Evolutionary conservation across 2,797 vertebrate species (phyloP).

Genomic region (Amblyopsis hoosieri): DNA sequence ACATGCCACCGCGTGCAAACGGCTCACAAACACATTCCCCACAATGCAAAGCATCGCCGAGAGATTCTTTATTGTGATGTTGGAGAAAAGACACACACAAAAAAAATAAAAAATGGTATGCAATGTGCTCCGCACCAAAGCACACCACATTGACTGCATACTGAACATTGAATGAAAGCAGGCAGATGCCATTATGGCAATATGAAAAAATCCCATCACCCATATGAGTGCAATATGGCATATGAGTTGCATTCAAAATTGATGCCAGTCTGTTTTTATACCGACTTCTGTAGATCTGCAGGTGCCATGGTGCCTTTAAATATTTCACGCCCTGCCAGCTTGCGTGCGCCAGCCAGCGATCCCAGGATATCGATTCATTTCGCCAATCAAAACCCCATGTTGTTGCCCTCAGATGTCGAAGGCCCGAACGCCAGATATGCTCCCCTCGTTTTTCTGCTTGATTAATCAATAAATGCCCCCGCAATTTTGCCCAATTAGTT

Average conservation of each 20-base stretch:
- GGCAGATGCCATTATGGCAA: conserved; percentile 39
- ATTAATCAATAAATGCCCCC: conserved; percentile 83
- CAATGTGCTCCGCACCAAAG: conserved; percentile 30
- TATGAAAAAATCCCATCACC: conserved; percentile 52
- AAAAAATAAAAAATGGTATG: conserved; percentile 31
- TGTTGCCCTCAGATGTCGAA: conserved; percentile 58
- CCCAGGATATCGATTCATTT: conserved; percentile 66
- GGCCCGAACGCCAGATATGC: conserved; percentile 53
- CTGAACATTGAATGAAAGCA: conserved; percentile 58
- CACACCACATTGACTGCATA: conserved; percentile 43
- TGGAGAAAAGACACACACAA: conserved; percentile 37
- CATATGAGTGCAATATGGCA: conserved; percentile 38
- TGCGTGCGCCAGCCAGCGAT: conserved; percentile 57
- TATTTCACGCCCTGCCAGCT: conserved; percentile 66
- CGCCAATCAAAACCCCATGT: conserved; percentile 74
- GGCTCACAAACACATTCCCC: conserved; percentile 43
- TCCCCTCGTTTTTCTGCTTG: conserved; percentile 78
- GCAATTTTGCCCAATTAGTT: conserved; percentile 84
- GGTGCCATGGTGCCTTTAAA: conserved; percentile 63
- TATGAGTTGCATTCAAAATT: conserved; percentile 64
- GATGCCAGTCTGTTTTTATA: conserved; percentile 68
- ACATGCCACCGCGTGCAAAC: conserved; percentile 55
- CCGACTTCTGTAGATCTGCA: conserved; percentile 47
- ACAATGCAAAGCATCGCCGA: conserved; percentile 54
- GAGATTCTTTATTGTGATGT: conserved; percentile 36